Conservation (phyloP, 1,140 invertebrate species). For the Temnothorax nylanderi region DNA sequence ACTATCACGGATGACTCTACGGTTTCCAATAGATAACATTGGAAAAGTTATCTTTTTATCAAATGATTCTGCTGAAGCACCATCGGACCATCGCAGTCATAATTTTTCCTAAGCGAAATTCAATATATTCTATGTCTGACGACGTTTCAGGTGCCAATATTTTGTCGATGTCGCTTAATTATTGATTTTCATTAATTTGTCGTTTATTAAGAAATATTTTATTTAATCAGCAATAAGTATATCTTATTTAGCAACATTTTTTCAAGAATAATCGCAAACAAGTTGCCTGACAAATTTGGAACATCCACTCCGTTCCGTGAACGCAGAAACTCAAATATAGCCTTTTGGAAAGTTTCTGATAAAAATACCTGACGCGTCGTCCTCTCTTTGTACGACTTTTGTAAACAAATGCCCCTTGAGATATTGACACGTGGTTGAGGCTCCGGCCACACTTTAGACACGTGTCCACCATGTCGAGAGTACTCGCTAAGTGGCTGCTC, state of each 20-base stretch:
- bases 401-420: constrained; percentile 73
- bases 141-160: neutral
- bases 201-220: neutral
- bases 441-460: constrained; percentile 74
- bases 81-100: neutral
- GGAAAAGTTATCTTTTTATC: neutral
- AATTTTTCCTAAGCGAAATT: neutral
- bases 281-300: neutral
- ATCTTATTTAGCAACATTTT: neutral
- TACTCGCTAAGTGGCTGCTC: constrained; percentile 75
- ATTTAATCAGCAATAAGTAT: neutral
- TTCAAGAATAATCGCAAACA: neutral
- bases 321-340: constrained; percentile 44
- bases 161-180: neutral
- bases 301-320: constrained; percentile 18
- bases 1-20: neutral
- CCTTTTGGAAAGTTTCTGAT: constrained; percentile 55
- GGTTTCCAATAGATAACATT: neutral
- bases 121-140: neutral
- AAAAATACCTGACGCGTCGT: constrained; percentile 66
- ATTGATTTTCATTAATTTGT: neutral
- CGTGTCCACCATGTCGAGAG: constrained; percentile 73
- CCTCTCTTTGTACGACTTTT: constrained; percentile 69
- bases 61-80: neutral
- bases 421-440: constrained; percentile 77